Percentiles rank a stretch among this genome's conserved stretches.
phyloP scores from a whole-genome alignment of 2,797 vertebrate genomes.

The Lates japonicus region DNA sequence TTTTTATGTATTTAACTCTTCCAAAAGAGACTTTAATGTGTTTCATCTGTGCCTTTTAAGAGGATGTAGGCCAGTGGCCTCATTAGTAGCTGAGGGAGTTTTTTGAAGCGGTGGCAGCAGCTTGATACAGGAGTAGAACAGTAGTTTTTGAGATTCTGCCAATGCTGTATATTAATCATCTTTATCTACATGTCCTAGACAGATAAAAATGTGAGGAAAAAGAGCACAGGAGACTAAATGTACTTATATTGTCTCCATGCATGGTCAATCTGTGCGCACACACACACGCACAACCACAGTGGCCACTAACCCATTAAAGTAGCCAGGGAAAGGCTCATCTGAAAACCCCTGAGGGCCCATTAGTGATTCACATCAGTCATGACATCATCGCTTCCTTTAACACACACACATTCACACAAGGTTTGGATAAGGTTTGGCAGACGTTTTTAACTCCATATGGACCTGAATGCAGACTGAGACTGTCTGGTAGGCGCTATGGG shows the following conservation, averaged over 20 bases:
- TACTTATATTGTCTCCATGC: background rate
- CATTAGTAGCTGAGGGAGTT: constrained; percentile 12
- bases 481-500: background rate
- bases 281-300: constrained; percentile 32
- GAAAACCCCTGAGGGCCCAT: constrained; percentile 77
- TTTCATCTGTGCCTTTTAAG: constrained; percentile 4
- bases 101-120: constrained; percentile 23
- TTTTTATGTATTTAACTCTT: constrained; percentile 23
- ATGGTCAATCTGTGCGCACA: background rate
- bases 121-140: background rate
- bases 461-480: constrained; percentile 7
- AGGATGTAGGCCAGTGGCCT: constrained; percentile 34
- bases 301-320: constrained; percentile 71
- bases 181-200: background rate
- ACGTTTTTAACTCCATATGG: background rate
- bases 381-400: constrained; percentile 73
- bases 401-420: constrained; percentile 25
- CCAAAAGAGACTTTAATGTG: constrained; percentile 11
- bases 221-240: background rate
- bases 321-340: constrained; percentile 55
- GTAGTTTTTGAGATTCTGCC: background rate
- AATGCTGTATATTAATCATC: background rate
- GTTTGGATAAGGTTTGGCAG: background rate
- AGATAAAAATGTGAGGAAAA: constrained; percentile 8
- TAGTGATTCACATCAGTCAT: constrained; percentile 68